Evolutionary conservation across 1,140 invertebrate species (phyloP), one percentile per base, ranked within the genome.

Genomic region (Anthonomus grandis): DNA sequence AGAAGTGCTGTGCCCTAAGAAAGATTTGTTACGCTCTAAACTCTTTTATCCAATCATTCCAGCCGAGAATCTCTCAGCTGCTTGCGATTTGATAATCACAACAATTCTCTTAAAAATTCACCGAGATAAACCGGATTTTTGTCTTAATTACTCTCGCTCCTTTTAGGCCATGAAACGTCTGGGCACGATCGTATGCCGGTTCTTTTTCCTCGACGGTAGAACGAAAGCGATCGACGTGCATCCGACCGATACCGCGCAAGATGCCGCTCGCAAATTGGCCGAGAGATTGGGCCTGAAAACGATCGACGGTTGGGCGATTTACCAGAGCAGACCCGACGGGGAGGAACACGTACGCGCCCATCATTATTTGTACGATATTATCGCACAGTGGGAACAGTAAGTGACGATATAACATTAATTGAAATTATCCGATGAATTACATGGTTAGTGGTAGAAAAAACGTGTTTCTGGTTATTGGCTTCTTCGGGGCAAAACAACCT

Each of bases 161-260:
- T 71, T 72, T 21, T 74, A 90, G 81, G 93, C 93, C 4, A 93
- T 97, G 86, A 83, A 87, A 68, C 81, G 89, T 52, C 77, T 97
- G 10, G 91, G 91, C 37, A 95, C 93, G 0, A 91, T 97, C 58
- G 91, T 97, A 0, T 96, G 93, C 70, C 82, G 93, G 37, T 94
- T 98, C 74, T 95, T 95, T 77, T 95, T 97, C 74, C 79, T 97
- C 67, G 94, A 97, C 75, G 93, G 93, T 0, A 82, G 93, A 47
- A 97, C 92, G 0, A 97, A 97, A 75, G 93, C 93, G 0, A 92
- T 97, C 27, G 93, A 95, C 72, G 88, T 97, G 10, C 91, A 95
- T 79, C 93, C 94, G 0, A 92, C 90, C 1, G 93, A 97, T 67
- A 97, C 93, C 3, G 93, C 92, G 0, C 84, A 86, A 3, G 93